phyloP scores from a whole-genome alignment of 2,113 vertebrate species.

The Drymodes brunneopygia region DNA sequence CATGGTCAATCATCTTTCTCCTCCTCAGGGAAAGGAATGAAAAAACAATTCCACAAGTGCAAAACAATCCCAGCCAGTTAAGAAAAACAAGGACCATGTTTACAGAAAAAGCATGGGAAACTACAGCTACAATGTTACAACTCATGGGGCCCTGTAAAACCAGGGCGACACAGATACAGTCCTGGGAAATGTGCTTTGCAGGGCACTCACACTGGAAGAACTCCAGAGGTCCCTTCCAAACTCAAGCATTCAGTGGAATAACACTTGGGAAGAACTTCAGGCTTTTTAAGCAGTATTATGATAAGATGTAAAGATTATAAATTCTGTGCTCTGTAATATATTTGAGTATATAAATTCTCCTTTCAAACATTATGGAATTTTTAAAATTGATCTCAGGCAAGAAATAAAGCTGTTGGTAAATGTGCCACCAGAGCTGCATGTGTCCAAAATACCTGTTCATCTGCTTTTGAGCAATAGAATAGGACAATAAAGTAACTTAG shows the following conservation, averaged over 20 bases:
- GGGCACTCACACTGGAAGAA: neutral
- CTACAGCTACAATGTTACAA: no score
- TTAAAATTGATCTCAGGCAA: neutral
- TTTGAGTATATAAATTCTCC: neutral
- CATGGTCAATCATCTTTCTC: no score
- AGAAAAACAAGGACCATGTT: no score
- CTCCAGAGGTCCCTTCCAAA: neutral
- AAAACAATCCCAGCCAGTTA: no score
- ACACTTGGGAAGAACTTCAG: neutral
- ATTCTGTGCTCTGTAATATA: neutral
- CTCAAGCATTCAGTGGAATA: neutral
- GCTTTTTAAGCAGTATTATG: neutral
- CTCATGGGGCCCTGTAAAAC: no score
- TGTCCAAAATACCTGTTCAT: neutral
- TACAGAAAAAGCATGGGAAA: no score
- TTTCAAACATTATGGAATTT: neutral
- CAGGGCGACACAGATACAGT: no score
- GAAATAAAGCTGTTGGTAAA: neutral
- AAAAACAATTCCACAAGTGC: no score
- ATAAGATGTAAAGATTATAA: neutral
- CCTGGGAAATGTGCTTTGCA: neutral
- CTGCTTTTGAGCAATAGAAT: neutral
- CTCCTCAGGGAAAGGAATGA: no score
- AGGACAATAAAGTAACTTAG: neutral
- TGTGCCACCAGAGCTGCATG: neutral